Evolutionary conservation across 2,797 vertebrate genomes (phyloP), one percentile per base, ranked within the genome.

Genomic region (Catostomus latipinnis): DNA sequence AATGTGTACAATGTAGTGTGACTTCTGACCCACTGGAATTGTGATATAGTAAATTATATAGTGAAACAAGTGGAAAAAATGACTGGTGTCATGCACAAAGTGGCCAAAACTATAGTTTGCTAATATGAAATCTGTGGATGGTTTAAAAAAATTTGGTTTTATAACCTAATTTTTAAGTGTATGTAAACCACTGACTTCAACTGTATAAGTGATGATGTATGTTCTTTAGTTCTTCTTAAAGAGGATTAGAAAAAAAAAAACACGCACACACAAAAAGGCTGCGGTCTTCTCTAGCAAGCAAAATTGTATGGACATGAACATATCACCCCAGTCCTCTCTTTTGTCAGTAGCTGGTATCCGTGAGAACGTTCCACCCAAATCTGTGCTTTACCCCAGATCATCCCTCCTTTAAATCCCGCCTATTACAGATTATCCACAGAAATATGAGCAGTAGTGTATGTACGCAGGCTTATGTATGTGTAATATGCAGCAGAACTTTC

Each of bases 381-480:
- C 69, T 73, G 48, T 11, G 34, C 69, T 73, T 77, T 60, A 52
- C 43, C 14, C 54, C 53, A 77, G 74, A 82, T 82, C 74, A 82
- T 82, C 74, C 68, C 34, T 56, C 6, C 0, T 68, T 68, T 72
- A 76, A 81, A 81, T 52, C 60, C 80, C 68, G 66, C 74, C 80
- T 71, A 76, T 75, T 76, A 60, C 58, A 75, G 82, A 83, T 83
- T 80, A 83, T 74, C 67, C 71, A 80, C 58, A 80, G 6, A 49
- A 16, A 71, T 69, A 71, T 54, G 22, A 68, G n/a, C 4, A 10
- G 22, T 50, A 52, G 34, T 34, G 46, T 77, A 18, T 49, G 58
- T 45, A 14, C 43, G 74, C 34, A 34, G 34, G 34, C 34, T 34
- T 34, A 6, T 16, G 52, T 22, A 13, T 49, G 16, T 22, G 62